Evolutionary conservation across 2,888 invertebrate genomes (phyloP).

Genomic region (Isotomurus palustris): DNA sequence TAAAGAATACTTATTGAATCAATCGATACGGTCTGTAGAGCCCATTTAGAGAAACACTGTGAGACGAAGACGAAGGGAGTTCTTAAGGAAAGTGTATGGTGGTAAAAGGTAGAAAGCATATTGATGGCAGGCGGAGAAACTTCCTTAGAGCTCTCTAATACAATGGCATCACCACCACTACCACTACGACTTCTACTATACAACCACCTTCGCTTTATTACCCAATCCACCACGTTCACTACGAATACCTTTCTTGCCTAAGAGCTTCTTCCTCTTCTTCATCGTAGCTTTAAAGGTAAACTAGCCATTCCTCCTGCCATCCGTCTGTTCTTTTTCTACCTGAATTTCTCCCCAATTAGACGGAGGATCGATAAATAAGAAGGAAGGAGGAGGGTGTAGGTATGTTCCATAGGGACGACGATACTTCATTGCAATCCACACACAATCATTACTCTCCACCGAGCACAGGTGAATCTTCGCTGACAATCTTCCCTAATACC

Average conservation of each 20-base stretch:
- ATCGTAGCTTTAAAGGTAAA: background rate
- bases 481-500: no score
- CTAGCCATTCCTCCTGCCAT: slow-evolving; percentile 10
- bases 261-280: background rate
- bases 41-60: no score
- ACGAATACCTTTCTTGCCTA: background rate
- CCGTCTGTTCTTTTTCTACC: slow-evolving; percentile 30
- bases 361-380: slow-evolving; percentile 46
- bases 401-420: slow-evolving; percentile 14
- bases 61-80: no score
- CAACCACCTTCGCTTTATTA: background rate
- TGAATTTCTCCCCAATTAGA: slow-evolving; percentile 47
- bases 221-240: background rate
- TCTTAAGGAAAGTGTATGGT: no score
- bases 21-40: no score
- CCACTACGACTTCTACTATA: no score
- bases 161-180: no score
- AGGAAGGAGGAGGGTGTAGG: slow-evolving; percentile 22
- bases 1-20: no score
- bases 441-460: background rate
- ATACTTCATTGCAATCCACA: background rate
- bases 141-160: no score
- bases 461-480: background rate
- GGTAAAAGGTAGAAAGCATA: no score
- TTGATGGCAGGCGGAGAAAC: no score